Evolutionary conservation across 2,888 invertebrate genomes (phyloP), one percentile per base, ranked within the genome.

Genomic region (Selenia dentaria): DNA sequence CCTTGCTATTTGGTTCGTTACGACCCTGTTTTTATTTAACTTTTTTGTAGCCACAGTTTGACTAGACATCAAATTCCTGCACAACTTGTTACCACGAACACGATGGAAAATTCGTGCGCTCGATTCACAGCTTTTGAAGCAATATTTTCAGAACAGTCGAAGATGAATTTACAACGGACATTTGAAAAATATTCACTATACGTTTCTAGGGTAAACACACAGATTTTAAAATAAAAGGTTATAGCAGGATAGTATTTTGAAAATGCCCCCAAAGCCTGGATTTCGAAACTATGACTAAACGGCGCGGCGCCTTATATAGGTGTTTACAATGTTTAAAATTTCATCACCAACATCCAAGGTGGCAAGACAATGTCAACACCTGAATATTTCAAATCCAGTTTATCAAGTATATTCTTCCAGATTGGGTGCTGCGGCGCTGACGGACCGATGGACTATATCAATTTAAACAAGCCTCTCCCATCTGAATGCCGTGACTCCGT

Each of bases 361-460:
- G n/a, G n/a, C n/a, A n/a, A n/a, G n/a, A n/a, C n/a, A n/a, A n/a
- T n/a, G n/a, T n/a, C n/a, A n/a, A n/a, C n/a, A n/a, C n/a, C n/a
- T n/a, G n/a, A n/a, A n/a, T n/a, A n/a, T n/a, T n/a, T n/a, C n/a
- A n/a, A n/a, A n/a, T n/a, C n/a, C n/a, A n/a, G n/a, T n/a, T n/a
- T n/a, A n/a, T n/a, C n/a, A n/a, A n/a, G n/a, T n/a, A 8, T 25
- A 10, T 10, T 6, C 24, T 26, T 56, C 6, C 62, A 96, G 96
- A 94, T 97, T 63, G 97, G 96, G 28, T 98, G 97, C 79, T 97
- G 98, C 66, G 98, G 98, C 8, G 97, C 97, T 0, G 94, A 95
- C 50, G 96, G 97, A 0, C 94, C 97, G 0, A 94, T 94, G 83
- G 97, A 98, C 82, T 98, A 95, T 84, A 89, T 96, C 58, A 91